These are phyloP conservation scores for Heliconius cydno DNA, from an alignment of 2,888 invertebrate species.

Conservation along the genomic window DNA sequence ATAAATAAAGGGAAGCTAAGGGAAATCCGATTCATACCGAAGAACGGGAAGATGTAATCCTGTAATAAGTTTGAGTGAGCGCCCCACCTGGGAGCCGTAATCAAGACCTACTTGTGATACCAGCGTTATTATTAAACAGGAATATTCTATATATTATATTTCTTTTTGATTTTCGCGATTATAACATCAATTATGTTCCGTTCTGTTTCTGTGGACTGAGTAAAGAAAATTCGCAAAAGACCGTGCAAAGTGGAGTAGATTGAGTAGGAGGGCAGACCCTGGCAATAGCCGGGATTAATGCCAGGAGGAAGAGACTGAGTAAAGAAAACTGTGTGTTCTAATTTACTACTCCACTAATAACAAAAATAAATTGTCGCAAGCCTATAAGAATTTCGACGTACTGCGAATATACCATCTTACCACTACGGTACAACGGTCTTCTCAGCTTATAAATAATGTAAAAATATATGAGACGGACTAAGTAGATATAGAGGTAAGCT, in stretches of 20 bases:
- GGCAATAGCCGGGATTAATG: no score
- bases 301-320: not conserved
- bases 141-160: not conserved
- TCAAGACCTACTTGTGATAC: conserved; percentile 37
- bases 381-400: not conserved
- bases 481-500: not conserved
- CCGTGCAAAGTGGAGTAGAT: no score
- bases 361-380: not conserved
- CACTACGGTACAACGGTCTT: not conserved
- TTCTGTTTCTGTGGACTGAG: not conserved
- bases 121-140: not conserved
- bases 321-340: no score
- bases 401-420: no score
- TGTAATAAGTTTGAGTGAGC: conserved; percentile 36
- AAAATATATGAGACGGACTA: not conserved
- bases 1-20: conserved; percentile 35
- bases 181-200: no score
- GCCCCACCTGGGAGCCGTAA: conserved; percentile 39
- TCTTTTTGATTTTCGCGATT: not conserved
- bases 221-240: not conserved
- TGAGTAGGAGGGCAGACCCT: no score
- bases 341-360: not conserved
- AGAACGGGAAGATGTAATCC: conserved; percentile 37
- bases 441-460: not conserved
- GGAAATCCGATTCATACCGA: conserved; percentile 38